These are phyloP conservation scores for Micoletzkya japonica DNA, from an alignment of 2,888 invertebrate genomes.

Conservation along the genomic window DNA sequence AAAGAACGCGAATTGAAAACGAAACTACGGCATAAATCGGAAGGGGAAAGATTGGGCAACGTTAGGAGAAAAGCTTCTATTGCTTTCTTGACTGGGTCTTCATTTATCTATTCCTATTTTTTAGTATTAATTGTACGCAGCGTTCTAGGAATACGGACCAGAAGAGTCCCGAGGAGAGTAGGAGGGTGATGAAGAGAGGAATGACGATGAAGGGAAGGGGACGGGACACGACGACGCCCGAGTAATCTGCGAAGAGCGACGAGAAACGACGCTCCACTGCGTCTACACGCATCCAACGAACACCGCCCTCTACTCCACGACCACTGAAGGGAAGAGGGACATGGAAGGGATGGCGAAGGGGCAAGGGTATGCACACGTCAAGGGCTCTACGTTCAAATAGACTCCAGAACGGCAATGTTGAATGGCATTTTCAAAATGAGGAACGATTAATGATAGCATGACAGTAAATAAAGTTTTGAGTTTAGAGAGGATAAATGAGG, in stretches of 20 bases:
- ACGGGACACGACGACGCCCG: constrained; percentile 47
- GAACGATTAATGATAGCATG: too few relatives aligned
- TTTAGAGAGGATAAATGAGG: too few relatives aligned
- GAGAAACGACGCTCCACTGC: constrained; percentile 58
- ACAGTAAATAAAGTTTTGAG: too few relatives aligned
- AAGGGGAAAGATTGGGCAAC: neutral
- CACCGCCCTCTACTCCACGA: too few relatives aligned
- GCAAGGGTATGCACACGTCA: too few relatives aligned
- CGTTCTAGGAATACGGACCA: constrained; percentile 22
- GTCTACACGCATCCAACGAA: constrained; percentile 52
- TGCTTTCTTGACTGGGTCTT: neutral
- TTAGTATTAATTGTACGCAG: neutral
- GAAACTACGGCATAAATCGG: neutral
- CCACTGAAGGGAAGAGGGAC: too few relatives aligned
- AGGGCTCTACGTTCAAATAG: too few relatives aligned
- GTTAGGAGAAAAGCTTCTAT: neutral
- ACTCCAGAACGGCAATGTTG: too few relatives aligned
- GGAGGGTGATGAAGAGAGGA: constrained; percentile 51
- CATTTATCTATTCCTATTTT: neutral
- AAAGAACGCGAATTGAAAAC: neutral
- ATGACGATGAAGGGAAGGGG: constrained; percentile 58
- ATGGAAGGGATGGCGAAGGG: too few relatives aligned
- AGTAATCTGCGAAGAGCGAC: constrained; percentile 52
- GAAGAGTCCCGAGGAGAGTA: constrained; percentile 52
- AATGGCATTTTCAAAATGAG: too few relatives aligned